Evolutionary conservation across 2,797 vertebrate genomes (phyloP).

Genomic region (Rhyacichthys aspro): DNA sequence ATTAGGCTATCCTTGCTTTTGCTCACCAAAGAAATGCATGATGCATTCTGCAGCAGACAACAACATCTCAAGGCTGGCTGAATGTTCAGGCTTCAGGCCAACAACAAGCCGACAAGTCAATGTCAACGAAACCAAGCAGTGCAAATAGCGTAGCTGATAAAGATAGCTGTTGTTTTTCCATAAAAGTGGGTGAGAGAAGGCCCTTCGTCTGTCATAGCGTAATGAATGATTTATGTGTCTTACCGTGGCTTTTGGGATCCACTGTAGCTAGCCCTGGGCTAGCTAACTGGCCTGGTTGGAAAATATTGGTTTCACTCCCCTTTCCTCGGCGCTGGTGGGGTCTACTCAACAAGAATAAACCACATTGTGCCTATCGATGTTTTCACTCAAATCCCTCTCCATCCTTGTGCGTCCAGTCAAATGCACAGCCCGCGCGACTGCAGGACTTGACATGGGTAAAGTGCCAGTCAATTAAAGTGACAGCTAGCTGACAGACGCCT

Average conservation of each 20-base stretch:
- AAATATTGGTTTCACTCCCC: constrained; percentile 71
- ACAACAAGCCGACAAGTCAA: constrained; percentile 57
- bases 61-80: constrained; percentile 38
- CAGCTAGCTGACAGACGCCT: constrained; percentile 62
- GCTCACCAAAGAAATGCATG: constrained; percentile 31
- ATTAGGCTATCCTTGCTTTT: constrained; percentile 51
- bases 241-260: constrained; percentile 84
- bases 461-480: constrained; percentile 52
- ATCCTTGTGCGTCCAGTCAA: constrained; percentile 58
- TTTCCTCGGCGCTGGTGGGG: constrained; percentile 48
- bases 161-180: background rate
- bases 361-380: constrained; percentile 61
- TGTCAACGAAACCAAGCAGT: constrained; percentile 43
- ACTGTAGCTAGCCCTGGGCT: constrained; percentile 82
- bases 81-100: constrained; percentile 52
- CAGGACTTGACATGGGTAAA: constrained; percentile 56
- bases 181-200: constrained; percentile 1
- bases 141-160: background rate
- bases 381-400: constrained; percentile 56
- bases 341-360: constrained; percentile 69
- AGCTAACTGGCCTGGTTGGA: constrained; percentile 78
- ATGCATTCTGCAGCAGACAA: constrained; percentile 43
- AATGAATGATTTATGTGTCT: constrained; percentile 70
- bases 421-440: constrained; percentile 42
- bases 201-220: constrained; percentile 17